Conservation (phyloP, 2,113 vertebrate genomes). For the Mobula birostris region DNA sequence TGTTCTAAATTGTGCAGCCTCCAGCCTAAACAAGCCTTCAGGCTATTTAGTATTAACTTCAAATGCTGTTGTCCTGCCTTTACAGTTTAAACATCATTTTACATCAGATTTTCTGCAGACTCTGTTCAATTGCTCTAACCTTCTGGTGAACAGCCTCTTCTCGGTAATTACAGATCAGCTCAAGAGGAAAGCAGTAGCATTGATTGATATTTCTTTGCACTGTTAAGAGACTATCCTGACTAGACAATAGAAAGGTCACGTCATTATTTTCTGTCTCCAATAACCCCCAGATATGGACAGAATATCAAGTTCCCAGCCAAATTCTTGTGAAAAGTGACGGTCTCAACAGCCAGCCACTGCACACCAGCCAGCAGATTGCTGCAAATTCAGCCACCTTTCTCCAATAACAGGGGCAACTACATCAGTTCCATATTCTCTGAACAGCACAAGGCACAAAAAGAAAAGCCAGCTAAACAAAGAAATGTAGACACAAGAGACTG, state of each 20-base stretch:
- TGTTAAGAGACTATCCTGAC: not conserved
- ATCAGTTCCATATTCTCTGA: too few species aligned
- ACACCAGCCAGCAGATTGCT: not conserved
- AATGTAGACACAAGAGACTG: too few species aligned
- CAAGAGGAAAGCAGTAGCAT: not conserved
- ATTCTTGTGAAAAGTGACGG: not conserved
- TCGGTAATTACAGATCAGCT: not conserved
- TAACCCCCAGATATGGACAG: not conserved
- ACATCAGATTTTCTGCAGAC: not conserved
- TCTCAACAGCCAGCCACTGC: not conserved
- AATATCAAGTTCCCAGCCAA: slow-evolving; percentile 24
- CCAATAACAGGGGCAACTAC: too few species aligned
- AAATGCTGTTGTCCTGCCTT: not conserved
- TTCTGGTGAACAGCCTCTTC: not conserved
- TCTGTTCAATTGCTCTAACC: not conserved
- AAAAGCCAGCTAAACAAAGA: too few species aligned
- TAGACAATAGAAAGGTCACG: slow-evolving; percentile 17
- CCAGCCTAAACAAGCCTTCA: not conserved
- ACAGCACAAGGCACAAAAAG: too few species aligned
- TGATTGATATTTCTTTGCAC: not conserved
- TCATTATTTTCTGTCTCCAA: slow-evolving; percentile 1
- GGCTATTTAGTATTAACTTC: not conserved
- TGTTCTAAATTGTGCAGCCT: not conserved
- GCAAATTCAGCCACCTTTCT: not conserved
- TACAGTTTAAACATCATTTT: not conserved